Conservation (phyloP, 2,888 invertebrate species). For the Stramonita haemastoma region DNA sequence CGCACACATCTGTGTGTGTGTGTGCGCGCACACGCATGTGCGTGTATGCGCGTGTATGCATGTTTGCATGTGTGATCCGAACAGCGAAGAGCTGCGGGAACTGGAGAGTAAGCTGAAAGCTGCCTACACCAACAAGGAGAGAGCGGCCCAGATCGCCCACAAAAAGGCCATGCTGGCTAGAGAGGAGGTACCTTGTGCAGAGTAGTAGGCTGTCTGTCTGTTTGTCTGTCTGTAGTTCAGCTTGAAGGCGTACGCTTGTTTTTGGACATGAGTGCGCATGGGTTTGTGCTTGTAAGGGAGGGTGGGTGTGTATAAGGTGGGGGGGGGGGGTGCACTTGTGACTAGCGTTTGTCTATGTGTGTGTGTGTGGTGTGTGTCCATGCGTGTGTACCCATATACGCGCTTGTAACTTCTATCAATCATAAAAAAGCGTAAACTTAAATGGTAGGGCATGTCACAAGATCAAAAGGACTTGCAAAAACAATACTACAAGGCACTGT, state of each 20-base stretch:
- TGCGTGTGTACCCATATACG: no score
- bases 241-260: not conserved
- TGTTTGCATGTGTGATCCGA: not conserved
- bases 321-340: no score
- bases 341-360: no score
- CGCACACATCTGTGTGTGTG: conserved; percentile 1
- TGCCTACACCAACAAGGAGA: conserved; percentile 86
- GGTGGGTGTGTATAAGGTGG: no score
- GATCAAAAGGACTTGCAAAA: no score
- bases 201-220: no score
- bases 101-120: conserved; percentile 83
- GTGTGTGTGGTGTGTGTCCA: no score
- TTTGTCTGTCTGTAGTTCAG: not conserved
- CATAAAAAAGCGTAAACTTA: no score
- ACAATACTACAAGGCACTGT: no score
- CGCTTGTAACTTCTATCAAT: no score
- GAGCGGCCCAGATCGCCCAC: conserved; percentile 83
- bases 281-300: not conserved
- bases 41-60: not conserved
- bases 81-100: conserved; percentile 82
- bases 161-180: conserved; percentile 82
- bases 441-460: no score
- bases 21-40: conserved; percentile 3
- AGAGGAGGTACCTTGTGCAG: conserved; percentile 74
- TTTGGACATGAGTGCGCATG: not conserved